phyloP scores from a whole-genome alignment of 2,113 vertebrate species.

The Chroicocephalus ridibundus region DNA sequence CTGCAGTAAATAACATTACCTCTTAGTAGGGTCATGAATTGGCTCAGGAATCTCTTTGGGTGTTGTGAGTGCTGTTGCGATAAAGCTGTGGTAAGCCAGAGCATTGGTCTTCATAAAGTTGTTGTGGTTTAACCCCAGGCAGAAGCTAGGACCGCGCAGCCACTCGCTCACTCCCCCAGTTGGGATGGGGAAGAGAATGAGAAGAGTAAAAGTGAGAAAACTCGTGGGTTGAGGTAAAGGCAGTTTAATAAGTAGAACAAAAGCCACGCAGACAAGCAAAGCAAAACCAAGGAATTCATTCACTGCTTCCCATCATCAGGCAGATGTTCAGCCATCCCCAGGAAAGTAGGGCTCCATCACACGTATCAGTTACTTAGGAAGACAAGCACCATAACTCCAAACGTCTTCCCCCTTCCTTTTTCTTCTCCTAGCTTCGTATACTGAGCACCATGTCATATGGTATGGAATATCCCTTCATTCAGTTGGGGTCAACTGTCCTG shows the following conservation, averaged over 20 bases:
- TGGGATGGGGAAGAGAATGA: background rate
- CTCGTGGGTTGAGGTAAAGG: background rate
- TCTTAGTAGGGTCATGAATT: background rate
- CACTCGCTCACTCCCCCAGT: fast-evolving
- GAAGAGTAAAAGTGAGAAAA: background rate
- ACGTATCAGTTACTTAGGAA: background rate
- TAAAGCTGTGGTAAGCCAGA: background rate
- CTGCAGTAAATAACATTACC: fast-evolving
- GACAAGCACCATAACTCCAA: background rate
- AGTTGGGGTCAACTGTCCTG: background rate
- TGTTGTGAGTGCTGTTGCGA: fast-evolving
- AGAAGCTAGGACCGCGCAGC: background rate
- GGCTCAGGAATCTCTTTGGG: background rate
- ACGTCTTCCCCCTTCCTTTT: background rate
- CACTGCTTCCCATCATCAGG: background rate
- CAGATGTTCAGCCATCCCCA: background rate
- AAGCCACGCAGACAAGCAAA: background rate
- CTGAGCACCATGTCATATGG: background rate
- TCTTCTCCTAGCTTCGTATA: background rate
- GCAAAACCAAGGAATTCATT: background rate
- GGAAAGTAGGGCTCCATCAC: background rate
- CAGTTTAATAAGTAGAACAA: background rate
- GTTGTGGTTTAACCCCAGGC: background rate
- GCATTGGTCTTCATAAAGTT: background rate
- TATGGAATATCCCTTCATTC: background rate